Base-by-base conservation (phyloP, 2,888 invertebrate species). In the Glaucopsyche alexis region DNA sequence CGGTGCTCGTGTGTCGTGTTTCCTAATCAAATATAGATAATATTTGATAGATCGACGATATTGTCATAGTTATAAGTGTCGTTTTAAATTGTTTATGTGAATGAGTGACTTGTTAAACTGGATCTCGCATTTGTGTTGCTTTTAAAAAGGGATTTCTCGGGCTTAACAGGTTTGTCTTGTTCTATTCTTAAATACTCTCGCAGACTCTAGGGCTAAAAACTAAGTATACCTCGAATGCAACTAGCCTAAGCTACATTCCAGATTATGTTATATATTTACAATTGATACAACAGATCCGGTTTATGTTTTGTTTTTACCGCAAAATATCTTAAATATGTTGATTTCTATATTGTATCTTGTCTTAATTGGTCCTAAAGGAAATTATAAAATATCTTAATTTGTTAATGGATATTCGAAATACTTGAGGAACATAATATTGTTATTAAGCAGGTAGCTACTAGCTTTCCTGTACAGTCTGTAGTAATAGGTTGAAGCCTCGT, bases 151-250 rank as follows among this genome's bases (percentile, higher is more conserved):
- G 29, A 49, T 29, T 47, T 16, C 49, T 47, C 19, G 40, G 42
- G 8, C n/a, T 14, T 69, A 69, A 69, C 69, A 69, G 49, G 69
- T 69, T 69, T 69, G 69, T 60, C 19, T 45, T 16, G 67, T 47
- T 49, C 69, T 69, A 69, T 69, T 69, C 49, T 19, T 67, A 19
- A 40, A 65, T 69, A 29, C 47, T 11, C 16, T 8, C 14, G 47
- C 16, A 69, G 49, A 16, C 69, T 69, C 47, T 69, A 69, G 47
- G 49, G 29, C 13, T 60, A 16, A 16, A 38, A 55, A 60, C 60
- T 52, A 29, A 29, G 29, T 60, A 55, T 55, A 60, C 29, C 60
- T 60, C 8, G 14, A 38, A 60, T 60, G 29, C n/a, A 7, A n/a
- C 50, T n/a, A 50, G 29, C 29, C 60, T 6, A 38, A 60, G 60